Conservation (phyloP, 1,140 invertebrate genomes). For the Hetaerina americana region DNA sequence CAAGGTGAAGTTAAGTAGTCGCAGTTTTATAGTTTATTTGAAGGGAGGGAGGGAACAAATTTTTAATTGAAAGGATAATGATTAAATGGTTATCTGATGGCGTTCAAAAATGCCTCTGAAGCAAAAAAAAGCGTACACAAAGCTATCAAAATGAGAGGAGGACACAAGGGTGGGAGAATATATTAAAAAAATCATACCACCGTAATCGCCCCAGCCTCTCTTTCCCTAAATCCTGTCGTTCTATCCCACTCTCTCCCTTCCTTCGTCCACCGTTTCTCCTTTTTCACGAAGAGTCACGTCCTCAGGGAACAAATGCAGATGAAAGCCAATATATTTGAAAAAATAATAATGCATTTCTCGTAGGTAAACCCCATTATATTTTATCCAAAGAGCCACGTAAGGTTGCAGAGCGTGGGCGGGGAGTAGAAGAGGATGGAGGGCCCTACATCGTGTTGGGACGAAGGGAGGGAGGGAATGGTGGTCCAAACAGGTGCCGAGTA, state of each 20-base stretch:
- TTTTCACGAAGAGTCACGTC: neutral
- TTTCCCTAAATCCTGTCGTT: too few relatives aligned
- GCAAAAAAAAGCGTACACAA: neutral
- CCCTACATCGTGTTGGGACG: too few relatives aligned
- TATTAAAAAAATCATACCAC: too few relatives aligned
- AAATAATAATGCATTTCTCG: neutral
- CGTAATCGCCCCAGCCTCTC: conserved; percentile 4
- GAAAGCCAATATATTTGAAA: conserved; percentile 2
- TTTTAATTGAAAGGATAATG: neutral
- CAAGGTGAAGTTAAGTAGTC: too few relatives aligned
- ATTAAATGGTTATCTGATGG: neutral
- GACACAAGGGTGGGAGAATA: neutral
- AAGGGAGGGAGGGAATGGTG: too few relatives aligned
- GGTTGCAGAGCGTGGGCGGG: neutral
- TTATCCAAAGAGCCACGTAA: neutral
- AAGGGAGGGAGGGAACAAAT: neutral
- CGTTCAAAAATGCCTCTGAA: too few relatives aligned
- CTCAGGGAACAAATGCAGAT: neutral
- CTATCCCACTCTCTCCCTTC: conserved; percentile 9
- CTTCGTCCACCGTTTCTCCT: too few relatives aligned
- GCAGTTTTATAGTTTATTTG: too few relatives aligned
- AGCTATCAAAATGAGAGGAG: neutral
- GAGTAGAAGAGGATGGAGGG: neutral
- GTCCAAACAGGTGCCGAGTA: too few relatives aligned
- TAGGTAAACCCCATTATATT: conserved; percentile 1